Conservation (phyloP, 92 coral and sea anemone species). For the Ricordea florida region DNA sequence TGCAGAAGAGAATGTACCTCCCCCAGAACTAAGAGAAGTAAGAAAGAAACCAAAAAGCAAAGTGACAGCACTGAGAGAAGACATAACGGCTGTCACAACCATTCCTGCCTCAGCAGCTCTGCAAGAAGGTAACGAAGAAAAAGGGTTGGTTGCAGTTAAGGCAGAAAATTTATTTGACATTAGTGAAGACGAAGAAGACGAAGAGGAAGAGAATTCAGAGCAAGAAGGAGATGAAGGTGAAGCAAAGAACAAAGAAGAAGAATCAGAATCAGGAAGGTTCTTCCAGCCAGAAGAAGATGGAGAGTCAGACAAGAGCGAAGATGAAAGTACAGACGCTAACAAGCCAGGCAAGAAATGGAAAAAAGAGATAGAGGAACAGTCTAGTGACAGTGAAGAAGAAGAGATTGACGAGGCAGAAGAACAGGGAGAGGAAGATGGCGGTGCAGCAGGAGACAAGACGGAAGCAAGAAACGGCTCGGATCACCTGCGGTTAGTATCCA, state of each 20-base stretch:
- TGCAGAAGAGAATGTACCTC: conserved; percentile 61
- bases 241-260: too few relatives aligned
- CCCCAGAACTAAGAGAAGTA: conserved; percentile 55
- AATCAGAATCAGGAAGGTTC: too few relatives aligned
- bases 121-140: conserved; percentile 1
- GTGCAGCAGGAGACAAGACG: background rate
- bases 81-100: background rate
- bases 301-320: conserved; percentile 56
- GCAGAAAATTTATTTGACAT: conserved; percentile 67
- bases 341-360: background rate
- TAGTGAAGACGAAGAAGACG: conserved; percentile 64
- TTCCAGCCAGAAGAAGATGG: conserved; percentile 68
- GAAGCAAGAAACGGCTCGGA: conserved; percentile 14
- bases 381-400: conserved; percentile 33
- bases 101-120: background rate
- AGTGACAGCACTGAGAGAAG: background rate
- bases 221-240: conserved; percentile 24
- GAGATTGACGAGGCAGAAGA: conserved; percentile 20
- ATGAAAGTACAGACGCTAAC: conserved; percentile 31
- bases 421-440: conserved; percentile 13
- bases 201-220: conserved; percentile 1
- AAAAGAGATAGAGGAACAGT: conserved; percentile 18
- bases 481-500: conserved; percentile 63
- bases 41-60: conserved; percentile 14
- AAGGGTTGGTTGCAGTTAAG: conserved; percentile 53